Conservation (phyloP, 1,140 invertebrate species). For the Sinella curviseta region DNA sequence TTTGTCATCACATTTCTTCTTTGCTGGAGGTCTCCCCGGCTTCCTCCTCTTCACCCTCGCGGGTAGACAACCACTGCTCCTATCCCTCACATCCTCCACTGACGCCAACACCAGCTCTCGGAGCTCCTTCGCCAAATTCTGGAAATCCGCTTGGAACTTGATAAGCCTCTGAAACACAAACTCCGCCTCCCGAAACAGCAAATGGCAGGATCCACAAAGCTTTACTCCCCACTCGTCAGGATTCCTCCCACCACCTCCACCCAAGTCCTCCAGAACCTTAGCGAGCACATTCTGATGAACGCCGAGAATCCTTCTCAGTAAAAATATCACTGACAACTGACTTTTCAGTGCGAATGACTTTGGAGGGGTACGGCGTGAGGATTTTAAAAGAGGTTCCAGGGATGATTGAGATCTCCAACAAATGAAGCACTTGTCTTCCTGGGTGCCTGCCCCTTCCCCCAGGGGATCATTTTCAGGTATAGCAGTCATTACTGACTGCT, state of each 20-base stretch:
- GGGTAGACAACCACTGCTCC: too few relatives aligned
- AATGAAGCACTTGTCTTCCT: neutral
- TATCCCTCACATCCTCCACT: too few relatives aligned
- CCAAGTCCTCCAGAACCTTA: neutral
- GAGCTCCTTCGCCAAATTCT: neutral
- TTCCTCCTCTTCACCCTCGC: too few relatives aligned
- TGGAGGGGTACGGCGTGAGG: too few relatives aligned
- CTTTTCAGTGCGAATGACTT: neutral
- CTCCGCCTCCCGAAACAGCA: neutral
- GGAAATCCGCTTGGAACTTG: neutral
- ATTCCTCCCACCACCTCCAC: neutral
- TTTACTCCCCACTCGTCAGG: neutral
- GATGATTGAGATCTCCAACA: neutral
- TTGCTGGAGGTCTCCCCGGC: too few relatives aligned
- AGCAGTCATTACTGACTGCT: too few relatives aligned
- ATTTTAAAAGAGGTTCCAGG: neutral
- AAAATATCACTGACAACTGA: neutral
- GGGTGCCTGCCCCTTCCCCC: neutral
- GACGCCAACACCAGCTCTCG: neutral
- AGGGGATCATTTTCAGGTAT: neutral
- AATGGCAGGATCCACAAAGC: neutral
- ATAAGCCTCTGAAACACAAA: neutral
- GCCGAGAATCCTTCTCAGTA: neutral
- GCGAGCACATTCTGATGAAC: neutral
- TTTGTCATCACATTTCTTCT: too few relatives aligned